Evolutionary conservation across 2,113 vertebrate genomes (phyloP), one percentile per base, ranked within the genome.

Genomic region (Pterophyllum scalare): DNA sequence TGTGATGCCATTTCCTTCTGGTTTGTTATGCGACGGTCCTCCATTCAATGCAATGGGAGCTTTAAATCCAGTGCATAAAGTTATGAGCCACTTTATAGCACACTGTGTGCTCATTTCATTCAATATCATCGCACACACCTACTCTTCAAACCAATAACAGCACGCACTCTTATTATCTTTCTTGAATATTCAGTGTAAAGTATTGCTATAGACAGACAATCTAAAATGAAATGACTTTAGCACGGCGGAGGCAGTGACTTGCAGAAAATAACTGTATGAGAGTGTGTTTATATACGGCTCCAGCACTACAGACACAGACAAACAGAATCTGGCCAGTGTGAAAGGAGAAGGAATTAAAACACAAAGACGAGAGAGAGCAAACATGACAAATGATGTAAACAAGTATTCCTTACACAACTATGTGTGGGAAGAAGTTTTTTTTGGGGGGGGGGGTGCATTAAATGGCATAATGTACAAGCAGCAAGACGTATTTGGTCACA

Each of bases 61-160:
- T 85, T 80, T 82, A 64, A 87, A 88, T 84, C 93, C 87, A 94
- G 93, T 92, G 90, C 82, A 38, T 85, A 81, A 83, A 81, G 64
- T 83, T 79, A 84, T 81, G 60, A 86, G 75, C 26, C 74, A 79
- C 80, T 59, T 84, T 92, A 94, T 93, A 93, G 94, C 92, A 91
- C 89, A 83, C 87, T 40, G 75, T 81, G 75, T 81, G 60, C 72
- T 82, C 15, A 22, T 84, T 87, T 85, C 72, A 85, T 81, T 78
- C 80, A 85, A 77, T 59, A 87, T 79, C 64, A 81, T 62, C 83
- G 78, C 88, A 90, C 88, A 83, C 49, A 75, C 64, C 28, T 80
- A 70, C 78, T 85, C 77, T 86, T 83, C 15, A 59, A 77, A 46
- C 56, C 76, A 74, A 46, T 49, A 65, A 91, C 86, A 87, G 77